A percentile compares a stretch with the other conserved stretches of the same genome.
Evolutionary conservation across 2,113 vertebrate genomes (phyloP).

Genomic region (Caranx melampygus): DNA sequence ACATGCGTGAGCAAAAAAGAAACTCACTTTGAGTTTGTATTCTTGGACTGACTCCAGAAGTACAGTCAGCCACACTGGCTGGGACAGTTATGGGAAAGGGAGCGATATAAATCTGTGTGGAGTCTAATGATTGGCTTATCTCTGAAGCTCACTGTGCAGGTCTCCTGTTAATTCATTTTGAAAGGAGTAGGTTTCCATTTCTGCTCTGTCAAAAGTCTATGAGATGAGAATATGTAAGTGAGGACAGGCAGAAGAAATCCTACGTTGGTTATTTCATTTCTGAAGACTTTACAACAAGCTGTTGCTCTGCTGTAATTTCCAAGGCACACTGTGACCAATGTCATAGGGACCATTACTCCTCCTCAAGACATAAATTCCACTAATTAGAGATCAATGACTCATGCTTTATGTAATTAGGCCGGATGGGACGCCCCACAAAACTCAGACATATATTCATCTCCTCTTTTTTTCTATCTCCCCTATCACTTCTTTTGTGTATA

Average conservation of each 20-base stretch:
- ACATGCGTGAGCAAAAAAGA: constrained; percentile 1
- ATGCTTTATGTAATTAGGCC: constrained; percentile 62
- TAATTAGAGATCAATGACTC: constrained; percentile 74
- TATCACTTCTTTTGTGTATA: constrained; percentile 42
- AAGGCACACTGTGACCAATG: constrained; percentile 41
- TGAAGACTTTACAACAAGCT: constrained; percentile 35
- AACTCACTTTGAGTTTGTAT: constrained; percentile 26
- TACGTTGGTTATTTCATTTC: constrained; percentile 32
- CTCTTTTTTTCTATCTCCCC: constrained; percentile 3
- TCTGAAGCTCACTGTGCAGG: constrained; percentile 23
- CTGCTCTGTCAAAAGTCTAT: constrained; percentile 24
- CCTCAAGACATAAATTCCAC: constrained; percentile 67
- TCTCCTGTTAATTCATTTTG: constrained; percentile 48
- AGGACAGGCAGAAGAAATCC: constrained; percentile 12
- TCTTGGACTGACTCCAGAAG: constrained; percentile 38
- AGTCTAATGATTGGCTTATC: constrained; percentile 58
- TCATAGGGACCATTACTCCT: constrained; percentile 41
- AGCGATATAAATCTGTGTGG: constrained; percentile 40
- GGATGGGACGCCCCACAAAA: constrained; percentile 41
- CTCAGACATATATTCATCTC: constrained; percentile 11
- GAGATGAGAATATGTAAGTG: constrained; percentile 49
- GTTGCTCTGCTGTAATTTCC: constrained; percentile 44
- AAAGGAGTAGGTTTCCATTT: constrained; percentile 46
- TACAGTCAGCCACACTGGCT: constrained; percentile 34
- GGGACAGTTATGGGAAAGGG: constrained; percentile 25